A percentile compares a stretch with the other conserved stretches of the same genome.
These are phyloP conservation scores for Sander vitreus DNA, from an alignment of 2,113 vertebrate species.

Conservation along the genomic window DNA sequence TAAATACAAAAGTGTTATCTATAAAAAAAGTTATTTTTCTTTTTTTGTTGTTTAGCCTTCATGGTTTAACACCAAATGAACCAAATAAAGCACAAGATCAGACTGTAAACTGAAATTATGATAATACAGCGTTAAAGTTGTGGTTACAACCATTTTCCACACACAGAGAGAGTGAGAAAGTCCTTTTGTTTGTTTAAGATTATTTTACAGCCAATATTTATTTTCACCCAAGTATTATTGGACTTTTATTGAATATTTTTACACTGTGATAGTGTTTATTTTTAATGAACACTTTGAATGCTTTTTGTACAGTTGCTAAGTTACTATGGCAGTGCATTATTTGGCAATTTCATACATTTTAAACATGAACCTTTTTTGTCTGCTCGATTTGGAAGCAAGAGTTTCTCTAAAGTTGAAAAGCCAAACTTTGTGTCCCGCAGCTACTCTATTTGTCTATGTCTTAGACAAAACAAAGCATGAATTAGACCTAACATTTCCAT, in stretches of 20 bases:
- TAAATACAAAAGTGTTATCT: background rate
- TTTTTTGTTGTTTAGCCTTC: background rate
- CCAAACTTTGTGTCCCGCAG: background rate
- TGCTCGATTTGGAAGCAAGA: background rate
- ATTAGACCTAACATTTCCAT: conserved; percentile 42
- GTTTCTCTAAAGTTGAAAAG: background rate
- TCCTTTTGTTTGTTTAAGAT: background rate
- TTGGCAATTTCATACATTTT: background rate
- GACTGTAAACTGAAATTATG: background rate
- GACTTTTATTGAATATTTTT: background rate
- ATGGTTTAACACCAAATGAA: background rate
- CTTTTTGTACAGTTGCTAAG: background rate
- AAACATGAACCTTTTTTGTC: background rate
- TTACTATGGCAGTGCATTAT: background rate
- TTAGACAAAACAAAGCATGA: conserved; percentile 36
- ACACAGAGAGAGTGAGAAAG: background rate
- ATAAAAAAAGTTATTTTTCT: too few relatives aligned
- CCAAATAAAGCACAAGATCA: background rate
- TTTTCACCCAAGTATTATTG: background rate
- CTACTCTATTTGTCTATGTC: background rate
- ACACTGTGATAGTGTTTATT: background rate
- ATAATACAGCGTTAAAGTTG: background rate
- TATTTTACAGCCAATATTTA: background rate
- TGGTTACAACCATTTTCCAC: background rate
- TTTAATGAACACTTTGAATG: background rate